phyloP scores from a whole-genome alignment of 2,113 vertebrate species.

The Phaethornis superciliosus region DNA sequence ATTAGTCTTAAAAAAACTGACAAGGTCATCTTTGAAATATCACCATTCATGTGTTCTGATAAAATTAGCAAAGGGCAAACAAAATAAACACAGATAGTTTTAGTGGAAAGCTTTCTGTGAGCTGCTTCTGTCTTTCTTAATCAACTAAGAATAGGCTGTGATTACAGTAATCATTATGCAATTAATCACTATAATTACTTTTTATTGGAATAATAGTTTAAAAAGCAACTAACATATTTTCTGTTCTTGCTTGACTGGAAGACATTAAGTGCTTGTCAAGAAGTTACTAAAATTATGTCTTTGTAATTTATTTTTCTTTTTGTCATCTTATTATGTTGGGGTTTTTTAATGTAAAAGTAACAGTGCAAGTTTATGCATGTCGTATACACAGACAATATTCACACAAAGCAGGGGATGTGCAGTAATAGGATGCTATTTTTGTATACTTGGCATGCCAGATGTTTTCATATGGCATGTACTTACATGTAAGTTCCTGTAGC shows the following conservation, averaged over 20 bases:
- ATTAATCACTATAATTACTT: constrained; percentile 79
- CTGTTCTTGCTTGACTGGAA: constrained; percentile 64
- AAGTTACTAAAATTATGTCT: constrained; percentile 58
- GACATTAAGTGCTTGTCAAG: constrained; percentile 66
- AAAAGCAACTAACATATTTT: constrained; percentile 71
- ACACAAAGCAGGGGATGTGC: neutral
- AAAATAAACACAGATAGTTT: constrained; percentile 61
- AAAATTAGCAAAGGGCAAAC: constrained; percentile 45
- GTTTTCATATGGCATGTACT: neutral
- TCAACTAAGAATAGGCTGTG: constrained; percentile 75
- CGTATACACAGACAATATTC: neutral
- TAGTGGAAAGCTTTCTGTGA: constrained; percentile 52
- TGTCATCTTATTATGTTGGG: neutral
- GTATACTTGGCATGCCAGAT: neutral
- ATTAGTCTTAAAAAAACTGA: neutral
- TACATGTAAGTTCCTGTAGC: neutral
- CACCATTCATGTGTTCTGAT: neutral
- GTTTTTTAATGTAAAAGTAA: neutral
- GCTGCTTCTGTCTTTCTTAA: constrained; percentile 74
- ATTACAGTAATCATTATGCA: constrained; percentile 76
- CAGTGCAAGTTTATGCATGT: neutral
- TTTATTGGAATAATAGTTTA: constrained; percentile 73
- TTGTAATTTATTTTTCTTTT: constrained; percentile 49
- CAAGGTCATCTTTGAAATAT: neutral
- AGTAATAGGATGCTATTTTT: neutral